phyloP scores from a whole-genome alignment of 35 echinoderm and acorn worm species.

The Apostichopus japonicus region DNA sequence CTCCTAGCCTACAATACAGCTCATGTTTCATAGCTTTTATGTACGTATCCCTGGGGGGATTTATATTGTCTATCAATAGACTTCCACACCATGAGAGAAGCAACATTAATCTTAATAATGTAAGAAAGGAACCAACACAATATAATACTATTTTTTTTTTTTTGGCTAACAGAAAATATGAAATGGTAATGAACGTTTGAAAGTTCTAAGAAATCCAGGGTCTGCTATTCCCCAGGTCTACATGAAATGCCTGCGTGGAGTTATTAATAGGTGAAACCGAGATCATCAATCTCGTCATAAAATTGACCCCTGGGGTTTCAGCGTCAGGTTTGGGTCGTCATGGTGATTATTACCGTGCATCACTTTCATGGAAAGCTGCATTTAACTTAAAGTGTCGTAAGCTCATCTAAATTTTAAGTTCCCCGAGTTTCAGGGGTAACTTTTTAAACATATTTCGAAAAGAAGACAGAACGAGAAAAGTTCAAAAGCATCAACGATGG shows the following conservation, averaged over 20 bases:
- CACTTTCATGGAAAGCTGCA: not conserved
- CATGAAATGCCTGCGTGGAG: not conserved
- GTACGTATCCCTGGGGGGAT: too few relatives aligned
- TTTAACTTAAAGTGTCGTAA: not conserved
- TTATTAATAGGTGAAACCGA: not conserved
- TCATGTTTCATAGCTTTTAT: too few relatives aligned
- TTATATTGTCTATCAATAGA: too few relatives aligned
- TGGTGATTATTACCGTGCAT: not conserved
- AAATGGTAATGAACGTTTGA: not conserved
- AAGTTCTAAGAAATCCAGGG: not conserved
- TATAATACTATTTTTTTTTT: too few relatives aligned
- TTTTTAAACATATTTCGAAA: too few relatives aligned
- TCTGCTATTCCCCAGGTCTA: not conserved
- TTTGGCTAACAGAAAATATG: not conserved
- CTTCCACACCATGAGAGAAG: too few relatives aligned
- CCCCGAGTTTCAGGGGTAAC: too few relatives aligned
- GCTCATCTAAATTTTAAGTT: not conserved
- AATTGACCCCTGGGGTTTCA: not conserved
- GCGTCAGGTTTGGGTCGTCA: not conserved
- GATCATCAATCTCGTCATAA: not conserved
- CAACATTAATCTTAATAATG: too few relatives aligned
- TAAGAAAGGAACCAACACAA: too few relatives aligned
- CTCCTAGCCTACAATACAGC: too few relatives aligned
- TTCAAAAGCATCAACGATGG: too few relatives aligned
- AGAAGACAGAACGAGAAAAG: too few relatives aligned